These are phyloP conservation scores for Hirtodrosophila confusa DNA, from an alignment of 2,888 invertebrate genomes.

Conservation along the genomic window DNA sequence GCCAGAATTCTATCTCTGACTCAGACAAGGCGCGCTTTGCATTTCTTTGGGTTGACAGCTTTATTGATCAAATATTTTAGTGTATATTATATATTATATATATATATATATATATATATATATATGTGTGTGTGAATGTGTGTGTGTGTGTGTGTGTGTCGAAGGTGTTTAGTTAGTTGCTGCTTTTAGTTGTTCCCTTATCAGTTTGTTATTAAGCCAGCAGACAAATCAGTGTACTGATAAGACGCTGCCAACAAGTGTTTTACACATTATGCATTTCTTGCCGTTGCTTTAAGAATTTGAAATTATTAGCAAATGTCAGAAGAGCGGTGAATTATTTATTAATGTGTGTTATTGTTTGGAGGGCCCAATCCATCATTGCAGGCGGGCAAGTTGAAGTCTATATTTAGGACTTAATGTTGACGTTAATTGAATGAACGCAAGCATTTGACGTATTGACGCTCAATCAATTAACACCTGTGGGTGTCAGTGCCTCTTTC, in stretches of 20 bases:
- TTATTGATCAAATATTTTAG: constrained; percentile 74
- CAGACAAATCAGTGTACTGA: constrained; percentile 44
- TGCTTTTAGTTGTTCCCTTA: constrained; percentile 22
- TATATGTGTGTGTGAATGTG: constrained; percentile 19
- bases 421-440: constrained; percentile 46
- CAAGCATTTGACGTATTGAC: constrained; percentile 27
- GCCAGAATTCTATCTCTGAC: constrained; percentile 30
- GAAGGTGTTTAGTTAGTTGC: constrained; percentile 17
- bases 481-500: not conserved
- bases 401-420: constrained; percentile 29
- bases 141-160: constrained; percentile 19
- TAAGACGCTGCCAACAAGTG: constrained; percentile 31
- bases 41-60: constrained; percentile 43
- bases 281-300: too few species aligned
- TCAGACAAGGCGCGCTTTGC: constrained; percentile 38
- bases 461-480: constrained; percentile 45
- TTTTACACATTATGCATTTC: too few species aligned
- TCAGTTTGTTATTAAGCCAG: constrained; percentile 34
- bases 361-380: constrained; percentile 42
- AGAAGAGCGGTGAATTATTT: constrained; percentile 11
- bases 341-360: constrained; percentile 21
- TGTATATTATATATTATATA: constrained; percentile 17
- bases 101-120: constrained; percentile 23
- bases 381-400: not conserved
- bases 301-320: not conserved